These are phyloP conservation scores for Arothron firmamentum DNA, from an alignment of 2,113 vertebrate species.

Conservation along the genomic window DNA sequence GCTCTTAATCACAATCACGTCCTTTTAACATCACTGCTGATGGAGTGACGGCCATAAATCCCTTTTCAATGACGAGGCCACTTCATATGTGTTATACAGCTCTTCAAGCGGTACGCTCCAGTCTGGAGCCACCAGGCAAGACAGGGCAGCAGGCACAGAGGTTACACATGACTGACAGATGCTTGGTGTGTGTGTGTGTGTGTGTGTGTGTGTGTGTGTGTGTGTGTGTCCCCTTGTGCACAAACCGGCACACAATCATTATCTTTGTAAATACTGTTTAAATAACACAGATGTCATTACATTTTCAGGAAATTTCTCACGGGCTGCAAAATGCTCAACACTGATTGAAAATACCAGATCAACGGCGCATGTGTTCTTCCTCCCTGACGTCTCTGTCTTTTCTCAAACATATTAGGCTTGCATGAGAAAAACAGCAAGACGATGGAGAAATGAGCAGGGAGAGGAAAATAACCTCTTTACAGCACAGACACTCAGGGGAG, in stretches of 20 bases:
- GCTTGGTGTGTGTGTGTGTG: not conserved
- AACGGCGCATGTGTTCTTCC: slow-evolving; percentile 31
- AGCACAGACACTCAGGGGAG: slow-evolving; percentile 57
- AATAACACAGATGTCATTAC: no score
- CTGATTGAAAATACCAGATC: slow-evolving; percentile 48
- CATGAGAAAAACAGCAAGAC: slow-evolving; percentile 26
- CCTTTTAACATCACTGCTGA: slow-evolving; percentile 71
- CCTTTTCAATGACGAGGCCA: slow-evolving; percentile 52
- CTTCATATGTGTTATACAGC: slow-evolving; percentile 59
- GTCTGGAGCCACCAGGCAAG: slow-evolving; percentile 43
- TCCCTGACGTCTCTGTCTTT: slow-evolving; percentile 24
- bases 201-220: not conserved
- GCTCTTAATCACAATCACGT: slow-evolving; percentile 77
- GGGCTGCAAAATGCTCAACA: slow-evolving; percentile 32
- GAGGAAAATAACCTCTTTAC: slow-evolving; percentile 66
- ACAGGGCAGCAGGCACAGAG: slow-evolving; percentile 14
- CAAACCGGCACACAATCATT: not conserved
- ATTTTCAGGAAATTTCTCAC: slow-evolving; percentile 32
- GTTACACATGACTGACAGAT: slow-evolving; percentile 1
- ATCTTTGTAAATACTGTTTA: no score
- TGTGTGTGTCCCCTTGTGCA: not conserved
- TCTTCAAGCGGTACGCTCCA: slow-evolving; percentile 55
- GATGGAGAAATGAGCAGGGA: slow-evolving; percentile 34
- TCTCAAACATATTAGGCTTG: slow-evolving; percentile 59
- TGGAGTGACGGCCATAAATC: slow-evolving; percentile 69